Conservation (phyloP, 2,797 vertebrate species). For the Sebastes miniatus region DNA sequence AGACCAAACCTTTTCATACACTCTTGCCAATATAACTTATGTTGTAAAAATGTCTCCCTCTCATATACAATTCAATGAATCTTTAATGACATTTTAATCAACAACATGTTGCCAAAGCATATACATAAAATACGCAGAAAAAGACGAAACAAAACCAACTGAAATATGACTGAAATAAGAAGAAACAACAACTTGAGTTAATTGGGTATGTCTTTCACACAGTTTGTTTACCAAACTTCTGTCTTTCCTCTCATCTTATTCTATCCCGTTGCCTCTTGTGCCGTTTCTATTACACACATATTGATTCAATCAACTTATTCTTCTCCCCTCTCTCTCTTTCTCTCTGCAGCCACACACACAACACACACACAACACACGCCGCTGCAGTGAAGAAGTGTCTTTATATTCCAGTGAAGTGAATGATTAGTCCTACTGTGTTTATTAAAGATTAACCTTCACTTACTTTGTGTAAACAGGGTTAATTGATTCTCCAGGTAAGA, state of each 20-base stretch:
- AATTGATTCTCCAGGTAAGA: background rate
- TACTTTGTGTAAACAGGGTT: background rate
- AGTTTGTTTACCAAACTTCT: background rate
- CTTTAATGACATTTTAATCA: background rate
- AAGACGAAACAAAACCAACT: background rate
- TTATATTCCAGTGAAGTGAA: background rate
- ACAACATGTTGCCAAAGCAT: background rate
- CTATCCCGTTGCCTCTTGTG: background rate
- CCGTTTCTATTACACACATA: background rate
- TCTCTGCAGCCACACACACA: background rate
- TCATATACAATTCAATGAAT: background rate
- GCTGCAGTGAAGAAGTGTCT: background rate
- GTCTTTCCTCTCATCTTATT: background rate
- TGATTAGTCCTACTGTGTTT: background rate
- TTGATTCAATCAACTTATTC: background rate
- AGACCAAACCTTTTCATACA: constrained; percentile 33
- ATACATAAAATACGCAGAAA: background rate
- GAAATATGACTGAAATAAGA: background rate
- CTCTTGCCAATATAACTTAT: background rate
- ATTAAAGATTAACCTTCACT: background rate
- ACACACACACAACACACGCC: background rate
- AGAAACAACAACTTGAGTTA: background rate
- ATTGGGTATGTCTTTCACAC: background rate
- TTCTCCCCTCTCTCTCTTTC: background rate
- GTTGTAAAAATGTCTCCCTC: background rate